phyloP scores from a whole-genome alignment of 2,797 vertebrate species.

The Ctenopoma multispine region DNA sequence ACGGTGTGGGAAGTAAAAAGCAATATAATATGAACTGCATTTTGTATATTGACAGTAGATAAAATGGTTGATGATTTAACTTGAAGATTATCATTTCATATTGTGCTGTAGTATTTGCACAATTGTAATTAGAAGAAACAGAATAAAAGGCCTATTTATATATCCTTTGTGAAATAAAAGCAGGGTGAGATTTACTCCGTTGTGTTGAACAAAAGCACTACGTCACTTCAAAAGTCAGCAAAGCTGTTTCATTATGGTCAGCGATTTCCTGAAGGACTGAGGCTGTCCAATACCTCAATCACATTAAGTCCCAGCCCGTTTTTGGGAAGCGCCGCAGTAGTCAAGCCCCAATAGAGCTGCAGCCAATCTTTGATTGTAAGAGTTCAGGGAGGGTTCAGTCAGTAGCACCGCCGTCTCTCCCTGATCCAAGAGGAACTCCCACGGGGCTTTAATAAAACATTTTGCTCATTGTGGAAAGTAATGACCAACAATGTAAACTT shows the following conservation, averaged over 20 bases:
- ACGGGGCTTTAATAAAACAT: constrained; percentile 89
- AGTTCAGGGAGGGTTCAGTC: constrained; percentile 87
- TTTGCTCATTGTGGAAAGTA: constrained; percentile 90
- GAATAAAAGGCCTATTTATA: constrained; percentile 63
- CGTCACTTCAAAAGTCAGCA: constrained; percentile 80
- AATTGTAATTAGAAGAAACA: constrained; percentile 60
- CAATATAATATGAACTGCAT: constrained; percentile 35
- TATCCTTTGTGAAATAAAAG: constrained; percentile 74
- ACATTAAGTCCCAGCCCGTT: constrained; percentile 76
- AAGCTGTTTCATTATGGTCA: constrained; percentile 80
- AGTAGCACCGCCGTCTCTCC: constrained; percentile 83
- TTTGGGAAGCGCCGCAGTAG: constrained; percentile 75
- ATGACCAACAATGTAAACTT: constrained; percentile 88
- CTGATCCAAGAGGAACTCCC: constrained; percentile 84
- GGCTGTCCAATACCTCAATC: constrained; percentile 82
- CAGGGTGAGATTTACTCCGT: constrained; percentile 68
- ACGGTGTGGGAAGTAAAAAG: constrained; percentile 35
- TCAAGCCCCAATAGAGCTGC: constrained; percentile 73
- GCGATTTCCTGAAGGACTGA: constrained; percentile 81
- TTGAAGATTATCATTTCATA: constrained; percentile 56
- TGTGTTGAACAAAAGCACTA: constrained; percentile 74
- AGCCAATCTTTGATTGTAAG: constrained; percentile 83
- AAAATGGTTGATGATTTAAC: constrained; percentile 59
- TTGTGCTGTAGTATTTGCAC: constrained; percentile 53
- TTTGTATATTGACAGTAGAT: constrained; percentile 64